Percentiles rank a stretch among this genome's conserved stretches.
Evolutionary conservation across 2,113 vertebrate genomes (phyloP).

Genomic region (Gopherus evgoodei): DNA sequence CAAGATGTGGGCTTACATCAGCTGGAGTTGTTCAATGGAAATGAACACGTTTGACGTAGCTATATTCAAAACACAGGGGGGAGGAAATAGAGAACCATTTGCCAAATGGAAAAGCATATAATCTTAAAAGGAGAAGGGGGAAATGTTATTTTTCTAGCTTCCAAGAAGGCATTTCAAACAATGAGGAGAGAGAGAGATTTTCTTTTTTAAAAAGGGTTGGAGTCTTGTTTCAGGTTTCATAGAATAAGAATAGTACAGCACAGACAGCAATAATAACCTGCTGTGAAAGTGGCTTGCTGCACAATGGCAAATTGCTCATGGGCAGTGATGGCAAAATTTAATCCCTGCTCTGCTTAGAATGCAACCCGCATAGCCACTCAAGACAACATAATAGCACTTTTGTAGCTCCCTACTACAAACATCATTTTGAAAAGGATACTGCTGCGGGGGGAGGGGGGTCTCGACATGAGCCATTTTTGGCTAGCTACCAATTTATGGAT

Average conservation of each 20-base stretch:
- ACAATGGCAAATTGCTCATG: slow-evolving; percentile 73
- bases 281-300: slow-evolving; percentile 41
- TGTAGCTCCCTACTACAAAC: slow-evolving; percentile 71
- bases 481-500: slow-evolving; percentile 47
- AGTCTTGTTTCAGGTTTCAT: slow-evolving; percentile 63
- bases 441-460: slow-evolving; percentile 66
- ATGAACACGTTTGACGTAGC: background rate
- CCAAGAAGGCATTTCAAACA: slow-evolving; percentile 24
- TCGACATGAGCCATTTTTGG: slow-evolving; percentile 66
- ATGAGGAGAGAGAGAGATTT: slow-evolving; percentile 53
- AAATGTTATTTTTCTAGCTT: slow-evolving; percentile 5
- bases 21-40: background rate
- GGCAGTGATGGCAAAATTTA: slow-evolving; percentile 71
- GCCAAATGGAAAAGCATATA: background rate
- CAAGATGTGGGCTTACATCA: background rate
- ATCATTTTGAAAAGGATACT: slow-evolving; percentile 72
- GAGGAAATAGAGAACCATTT: slow-evolving; percentile 30
- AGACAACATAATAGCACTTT: slow-evolving; percentile 74
- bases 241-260: slow-evolving; percentile 22
- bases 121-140: slow-evolving; percentile 7
- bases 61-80: background rate
- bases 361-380: slow-evolving; percentile 67
- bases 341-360: slow-evolving; percentile 71
- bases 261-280: slow-evolving; percentile 65
- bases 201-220: slow-evolving; percentile 39